Base-by-base conservation (phyloP, 30 jellyfish, hydroid and myxozoan species). In the Mastigias papua region DNA sequence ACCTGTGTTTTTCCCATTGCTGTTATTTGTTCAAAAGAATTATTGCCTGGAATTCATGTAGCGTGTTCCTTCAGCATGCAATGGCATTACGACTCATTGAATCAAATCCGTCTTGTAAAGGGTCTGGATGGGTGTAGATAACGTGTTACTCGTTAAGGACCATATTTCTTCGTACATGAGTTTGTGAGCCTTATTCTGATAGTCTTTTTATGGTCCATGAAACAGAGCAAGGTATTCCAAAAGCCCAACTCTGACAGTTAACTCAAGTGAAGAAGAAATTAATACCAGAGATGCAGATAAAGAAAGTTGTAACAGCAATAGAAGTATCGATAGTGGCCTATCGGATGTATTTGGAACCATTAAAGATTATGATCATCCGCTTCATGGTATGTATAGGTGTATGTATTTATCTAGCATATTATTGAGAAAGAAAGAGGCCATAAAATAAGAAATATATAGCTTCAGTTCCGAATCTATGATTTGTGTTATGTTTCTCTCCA, bases 291-390 rank as follows among this genome's bases (percentile, higher is more conserved):
- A 84, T 5, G 16, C 68, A 25, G 93, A 84, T 62, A 71, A 78
- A 35, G 75, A 77, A 51, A 88, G 96, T 27, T 88, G 29, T 34
- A 32, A 33, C 60, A 88, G 96, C 74, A 82, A 73, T 0, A 78
- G 54, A 48, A 88, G 96, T 48, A 35, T 78, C 17, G 96, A 88
- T 65, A 88, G 96, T 50, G 96, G 96, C 16, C 49, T 88, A 34
- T 88, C 91, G 23, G 96, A 88, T 32, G 69, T 88, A 31, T 88
- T 67, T 64, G 90, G 78, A 54, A 42, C 76, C 2, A 88, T 83
- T 72, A 48, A 69, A 25, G 96, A 79, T 33, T 88, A 88, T 16
- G 26, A 34, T 29, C 21, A 23, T 20, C 20, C 65, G 26, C 6
- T 31, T 15, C 23, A 79, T 15, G 80, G 86, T 69, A 32, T 11